These are phyloP conservation scores for Hemicordylus capensis DNA, from an alignment of 2,113 vertebrate species.

Conservation along the genomic window DNA sequence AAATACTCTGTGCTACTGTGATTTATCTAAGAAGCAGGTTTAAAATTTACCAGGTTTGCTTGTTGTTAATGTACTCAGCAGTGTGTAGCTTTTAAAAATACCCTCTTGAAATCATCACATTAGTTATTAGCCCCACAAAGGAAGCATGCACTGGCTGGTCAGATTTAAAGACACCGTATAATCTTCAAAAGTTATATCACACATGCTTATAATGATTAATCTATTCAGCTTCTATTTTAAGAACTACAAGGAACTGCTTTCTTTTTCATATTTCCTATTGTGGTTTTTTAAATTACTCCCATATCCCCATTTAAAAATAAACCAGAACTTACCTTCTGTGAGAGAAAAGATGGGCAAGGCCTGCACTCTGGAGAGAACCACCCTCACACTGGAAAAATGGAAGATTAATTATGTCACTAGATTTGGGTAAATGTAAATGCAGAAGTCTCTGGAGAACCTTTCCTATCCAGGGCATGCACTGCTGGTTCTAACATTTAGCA, in stretches of 20 bases:
- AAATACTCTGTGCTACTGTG: background rate
- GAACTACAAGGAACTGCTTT: background rate
- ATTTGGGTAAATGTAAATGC: background rate
- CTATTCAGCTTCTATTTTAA: background rate
- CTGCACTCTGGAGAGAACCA: rapidly evolving
- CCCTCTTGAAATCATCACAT: background rate
- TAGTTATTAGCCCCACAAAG: background rate
- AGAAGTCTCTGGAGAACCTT: background rate
- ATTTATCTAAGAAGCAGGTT: background rate
- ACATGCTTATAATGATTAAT: background rate
- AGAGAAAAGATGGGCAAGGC: rapidly evolving
- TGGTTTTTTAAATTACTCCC: background rate
- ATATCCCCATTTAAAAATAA: rapidly evolving
- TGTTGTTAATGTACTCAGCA: background rate
- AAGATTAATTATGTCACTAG: background rate
- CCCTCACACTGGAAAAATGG: background rate
- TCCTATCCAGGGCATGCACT: background rate
- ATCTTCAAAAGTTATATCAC: no score
- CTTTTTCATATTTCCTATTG: rapidly evolving
- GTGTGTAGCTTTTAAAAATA: background rate
- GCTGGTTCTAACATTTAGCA: background rate
- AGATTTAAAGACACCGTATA: no score
- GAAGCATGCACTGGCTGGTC: background rate
- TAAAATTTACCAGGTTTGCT: background rate
- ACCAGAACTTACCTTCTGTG: conserved; percentile 48